A percentile compares a stretch with the other conserved stretches of the same genome.
phyloP scores from a whole-genome alignment of 2,888 invertebrate genomes.

The Pyrgus malvae region DNA sequence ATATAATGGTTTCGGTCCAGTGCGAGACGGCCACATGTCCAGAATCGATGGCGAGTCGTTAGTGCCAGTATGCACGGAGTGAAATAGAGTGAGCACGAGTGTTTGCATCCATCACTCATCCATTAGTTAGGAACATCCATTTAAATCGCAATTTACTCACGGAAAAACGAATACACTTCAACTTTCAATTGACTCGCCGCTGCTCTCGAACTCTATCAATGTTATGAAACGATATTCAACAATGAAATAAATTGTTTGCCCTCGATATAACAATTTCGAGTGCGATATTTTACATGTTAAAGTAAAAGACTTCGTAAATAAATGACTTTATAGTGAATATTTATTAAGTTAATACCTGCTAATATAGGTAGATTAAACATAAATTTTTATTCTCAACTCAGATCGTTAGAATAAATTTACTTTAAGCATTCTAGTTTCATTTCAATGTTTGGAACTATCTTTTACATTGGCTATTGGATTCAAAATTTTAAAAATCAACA shows the following conservation, averaged over 20 bases:
- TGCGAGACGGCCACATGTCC: constrained; percentile 28
- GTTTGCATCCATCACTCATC: constrained; percentile 44
- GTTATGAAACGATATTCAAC: constrained; percentile 20
- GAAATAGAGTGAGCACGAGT: constrained; percentile 41
- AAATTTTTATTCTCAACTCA: no score
- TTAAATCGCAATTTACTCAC: constrained; percentile 42
- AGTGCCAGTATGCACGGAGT: constrained; percentile 40
- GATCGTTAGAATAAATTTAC: no score
- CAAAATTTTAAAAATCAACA: no score
- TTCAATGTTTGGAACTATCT: no score
- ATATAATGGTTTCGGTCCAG: constrained; percentile 18
- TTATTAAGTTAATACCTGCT: no score
- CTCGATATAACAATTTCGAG: neutral
- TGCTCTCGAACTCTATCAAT: constrained; percentile 10
- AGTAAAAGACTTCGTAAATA: no score
- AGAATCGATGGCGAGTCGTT: no score
- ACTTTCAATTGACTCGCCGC: constrained; percentile 31
- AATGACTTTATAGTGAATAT: no score
- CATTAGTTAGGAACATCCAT: constrained; percentile 43
- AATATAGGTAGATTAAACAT: no score
- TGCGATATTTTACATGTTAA: neutral
- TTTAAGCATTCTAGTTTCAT: no score
- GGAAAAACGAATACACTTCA: constrained; percentile 34
- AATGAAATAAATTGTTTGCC: constrained; percentile 13
- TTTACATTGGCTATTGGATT: no score